Percentiles rank a stretch among this genome's conserved stretches.
phyloP scores from a whole-genome alignment of 2,888 invertebrate species.

The Spodoptera picta region DNA sequence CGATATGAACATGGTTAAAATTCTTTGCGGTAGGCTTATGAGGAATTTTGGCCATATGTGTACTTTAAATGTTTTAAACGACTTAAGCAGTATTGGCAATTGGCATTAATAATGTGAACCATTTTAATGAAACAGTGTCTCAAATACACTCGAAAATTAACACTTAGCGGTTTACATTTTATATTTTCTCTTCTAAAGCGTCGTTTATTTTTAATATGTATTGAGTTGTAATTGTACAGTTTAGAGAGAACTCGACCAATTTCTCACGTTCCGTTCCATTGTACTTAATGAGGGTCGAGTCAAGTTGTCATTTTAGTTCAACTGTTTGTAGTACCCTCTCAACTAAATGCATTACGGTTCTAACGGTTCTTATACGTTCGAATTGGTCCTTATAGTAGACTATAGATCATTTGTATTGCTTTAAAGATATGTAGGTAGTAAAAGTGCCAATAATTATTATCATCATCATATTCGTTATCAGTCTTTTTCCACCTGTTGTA shows the following conservation, averaged over 20 bases:
- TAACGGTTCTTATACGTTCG: slow-evolving; percentile 1
- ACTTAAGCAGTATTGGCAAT: background rate
- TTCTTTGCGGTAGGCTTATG: background rate
- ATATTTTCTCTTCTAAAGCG: background rate
- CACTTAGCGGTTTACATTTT: background rate
- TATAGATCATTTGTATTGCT: background rate
- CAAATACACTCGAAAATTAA: too few species aligned
- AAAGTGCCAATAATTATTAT: too few species aligned
- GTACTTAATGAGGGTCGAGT: slow-evolving; percentile 13
- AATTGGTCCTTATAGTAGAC: background rate
- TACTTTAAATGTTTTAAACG: slow-evolving; percentile 2
- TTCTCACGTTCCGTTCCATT: slow-evolving; percentile 40
- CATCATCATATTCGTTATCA: too few species aligned
- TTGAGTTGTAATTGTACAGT: background rate
- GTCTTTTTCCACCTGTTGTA: too few species aligned
- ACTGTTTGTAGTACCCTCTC: slow-evolving; percentile 26
- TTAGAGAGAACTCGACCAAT: slow-evolving; percentile 2
- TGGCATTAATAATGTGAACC: background rate
- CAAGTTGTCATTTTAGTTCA: slow-evolving; percentile 38
- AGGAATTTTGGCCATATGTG: slow-evolving; percentile 7
- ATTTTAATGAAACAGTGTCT: too few species aligned
- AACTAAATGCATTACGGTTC: slow-evolving; percentile 25
- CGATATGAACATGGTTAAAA: slow-evolving; percentile 1
- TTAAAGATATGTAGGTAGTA: too few species aligned
- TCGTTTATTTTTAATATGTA: slow-evolving; percentile 3